phyloP scores from a whole-genome alignment of 1,140 invertebrate species.

The Drosophila oshimai region DNA sequence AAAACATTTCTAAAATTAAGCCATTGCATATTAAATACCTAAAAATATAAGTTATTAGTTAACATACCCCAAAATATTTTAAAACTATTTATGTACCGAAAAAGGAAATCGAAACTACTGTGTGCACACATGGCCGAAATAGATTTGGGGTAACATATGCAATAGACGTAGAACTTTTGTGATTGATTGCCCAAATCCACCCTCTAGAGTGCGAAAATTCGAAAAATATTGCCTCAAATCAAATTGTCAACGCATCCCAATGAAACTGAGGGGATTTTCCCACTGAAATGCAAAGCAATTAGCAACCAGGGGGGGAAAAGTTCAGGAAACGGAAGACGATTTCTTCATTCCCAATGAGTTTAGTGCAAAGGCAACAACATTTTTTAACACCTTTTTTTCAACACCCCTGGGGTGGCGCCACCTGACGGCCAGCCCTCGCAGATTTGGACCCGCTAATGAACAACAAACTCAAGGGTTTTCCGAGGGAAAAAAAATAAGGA shows the following conservation, averaged over 20 bases:
- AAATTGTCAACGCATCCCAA: slow-evolving; percentile 54
- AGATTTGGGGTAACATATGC: slow-evolving; percentile 38
- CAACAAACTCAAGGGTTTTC: slow-evolving; percentile 55
- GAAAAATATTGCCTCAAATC: slow-evolving; percentile 71
- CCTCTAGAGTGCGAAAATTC: slow-evolving; percentile 41
- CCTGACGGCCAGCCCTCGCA: not conserved
- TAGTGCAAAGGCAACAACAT: not conserved
- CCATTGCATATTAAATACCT: too few relatives aligned
- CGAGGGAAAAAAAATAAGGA: not conserved
- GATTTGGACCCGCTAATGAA: slow-evolving; percentile 61
- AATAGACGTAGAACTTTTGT: slow-evolving; percentile 35
- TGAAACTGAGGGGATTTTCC: not conserved
- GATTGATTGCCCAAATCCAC: slow-evolving; percentile 51
- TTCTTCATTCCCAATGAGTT: slow-evolving; percentile 7
- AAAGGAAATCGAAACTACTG: not conserved
- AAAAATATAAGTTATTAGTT: too few relatives aligned
- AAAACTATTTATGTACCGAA: too few relatives aligned
- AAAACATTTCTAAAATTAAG: not conserved
- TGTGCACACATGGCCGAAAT: slow-evolving; percentile 7
- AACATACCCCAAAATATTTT: too few relatives aligned
- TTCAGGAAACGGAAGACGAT: slow-evolving; percentile 15
- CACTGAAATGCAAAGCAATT: slow-evolving; percentile 30
- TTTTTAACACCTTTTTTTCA: slow-evolving; percentile 20
- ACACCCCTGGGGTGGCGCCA: slow-evolving; percentile 10
- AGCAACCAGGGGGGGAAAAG: not conserved